Conservation (phyloP, 1,140 invertebrate species). For the Calycopis cecrops region DNA sequence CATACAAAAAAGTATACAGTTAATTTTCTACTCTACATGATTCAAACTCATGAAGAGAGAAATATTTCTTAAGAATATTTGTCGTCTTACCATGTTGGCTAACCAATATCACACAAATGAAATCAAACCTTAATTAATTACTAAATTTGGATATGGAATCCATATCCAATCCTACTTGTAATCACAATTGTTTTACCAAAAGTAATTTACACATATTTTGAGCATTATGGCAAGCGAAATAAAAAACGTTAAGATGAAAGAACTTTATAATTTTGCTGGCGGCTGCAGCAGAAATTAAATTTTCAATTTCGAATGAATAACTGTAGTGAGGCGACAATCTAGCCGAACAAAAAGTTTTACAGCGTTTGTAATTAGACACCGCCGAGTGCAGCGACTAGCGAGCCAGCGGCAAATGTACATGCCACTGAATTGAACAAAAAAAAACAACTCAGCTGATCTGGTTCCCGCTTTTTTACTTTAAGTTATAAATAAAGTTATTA, state of each 20-base stretch:
- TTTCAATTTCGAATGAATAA: constrained; percentile 64
- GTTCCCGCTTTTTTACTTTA: constrained; percentile 1
- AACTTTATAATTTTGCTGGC: constrained; percentile 19
- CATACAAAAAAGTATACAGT: too few species aligned
- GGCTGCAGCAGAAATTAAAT: constrained; percentile 52
- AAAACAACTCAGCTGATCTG: constrained; percentile 16
- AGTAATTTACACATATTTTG: constrained; percentile 3
- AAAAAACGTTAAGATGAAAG: constrained; percentile 21
- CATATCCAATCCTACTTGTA: too few species aligned
- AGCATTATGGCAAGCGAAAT: constrained; percentile 10
- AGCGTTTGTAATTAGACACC: constrained; percentile 62
- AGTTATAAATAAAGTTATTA: constrained; percentile 12
- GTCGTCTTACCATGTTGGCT: too few species aligned
- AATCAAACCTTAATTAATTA: too few species aligned
- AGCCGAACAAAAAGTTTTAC: constrained; percentile 58
- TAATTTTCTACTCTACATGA: too few species aligned
- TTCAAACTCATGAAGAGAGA: too few species aligned
- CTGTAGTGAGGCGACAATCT: constrained; percentile 55
- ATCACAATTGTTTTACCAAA: neutral
- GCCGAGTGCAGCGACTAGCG: constrained; percentile 19
- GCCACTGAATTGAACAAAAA: constrained; percentile 21
- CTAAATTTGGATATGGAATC: too few species aligned
- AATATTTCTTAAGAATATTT: too few species aligned
- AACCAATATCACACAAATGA: too few species aligned
- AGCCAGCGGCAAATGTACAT: constrained; percentile 11